Evolutionary conservation across 2,113 vertebrate species (phyloP).

Genomic region (Ctenodactylus gundi): DNA sequence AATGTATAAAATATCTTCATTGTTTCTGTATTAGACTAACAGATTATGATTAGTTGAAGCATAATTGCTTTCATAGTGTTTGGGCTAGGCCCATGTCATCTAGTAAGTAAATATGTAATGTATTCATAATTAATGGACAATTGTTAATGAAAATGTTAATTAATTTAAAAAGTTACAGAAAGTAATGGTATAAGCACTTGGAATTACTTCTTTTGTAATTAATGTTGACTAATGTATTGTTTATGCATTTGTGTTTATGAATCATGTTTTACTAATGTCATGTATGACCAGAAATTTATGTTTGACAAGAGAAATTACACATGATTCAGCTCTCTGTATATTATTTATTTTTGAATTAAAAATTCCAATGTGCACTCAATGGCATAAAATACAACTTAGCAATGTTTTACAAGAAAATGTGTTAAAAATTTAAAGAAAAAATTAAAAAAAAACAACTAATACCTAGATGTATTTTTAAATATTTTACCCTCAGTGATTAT

Average conservation of each 20-base stretch:
- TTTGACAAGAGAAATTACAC: not conserved
- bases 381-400: not conserved
- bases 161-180: not conserved
- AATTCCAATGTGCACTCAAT: not conserved
- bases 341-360: not conserved
- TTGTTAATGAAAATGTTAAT: not conserved
- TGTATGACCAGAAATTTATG: not conserved
- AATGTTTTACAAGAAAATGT: not conserved
- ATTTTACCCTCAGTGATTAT: not conserved
- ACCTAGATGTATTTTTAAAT: not conserved
- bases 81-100: not conserved
- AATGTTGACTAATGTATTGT: not conserved
- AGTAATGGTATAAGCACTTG: not conserved
- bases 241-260: too few species aligned
- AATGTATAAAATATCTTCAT: not conserved
- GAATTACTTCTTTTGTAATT: not conserved
- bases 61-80: not conserved
- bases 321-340: not conserved
- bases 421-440: not conserved
- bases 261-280: not conserved
- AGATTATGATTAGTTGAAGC: not conserved
- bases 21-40: not conserved
- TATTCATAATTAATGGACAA: not conserved
- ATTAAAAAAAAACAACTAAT: not conserved
- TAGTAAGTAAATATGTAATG: not conserved